Evolutionary conservation across 2,888 invertebrate genomes (phyloP).

Genomic region (Cremastinae sp.): DNA sequence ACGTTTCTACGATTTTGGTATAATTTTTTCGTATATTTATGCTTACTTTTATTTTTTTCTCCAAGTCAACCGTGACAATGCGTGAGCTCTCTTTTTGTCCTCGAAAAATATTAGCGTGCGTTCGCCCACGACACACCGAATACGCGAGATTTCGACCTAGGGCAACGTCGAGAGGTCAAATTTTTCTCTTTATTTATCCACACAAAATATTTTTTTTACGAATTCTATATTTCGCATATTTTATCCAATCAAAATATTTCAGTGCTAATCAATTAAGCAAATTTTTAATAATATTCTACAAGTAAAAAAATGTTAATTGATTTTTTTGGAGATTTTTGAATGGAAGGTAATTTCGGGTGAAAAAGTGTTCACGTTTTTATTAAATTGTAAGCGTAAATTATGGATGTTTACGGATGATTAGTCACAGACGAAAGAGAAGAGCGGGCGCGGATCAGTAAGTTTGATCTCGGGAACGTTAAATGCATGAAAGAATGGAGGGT

Average conservation of each 20-base stretch:
- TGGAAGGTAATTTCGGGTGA: not conserved
- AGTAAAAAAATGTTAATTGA: no score
- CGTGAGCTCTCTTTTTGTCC: constrained; percentile 51
- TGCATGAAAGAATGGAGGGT: constrained; percentile 17
- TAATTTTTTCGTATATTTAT: constrained; percentile 45
- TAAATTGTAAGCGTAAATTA: not conserved
- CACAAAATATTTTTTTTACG: not conserved
- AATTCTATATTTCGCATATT: no score
- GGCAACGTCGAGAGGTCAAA: constrained; percentile 14
- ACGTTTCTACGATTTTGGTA: constrained; percentile 38
- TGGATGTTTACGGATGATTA: constrained; percentile 27
- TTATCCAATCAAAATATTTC: no score
- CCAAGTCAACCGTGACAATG: constrained; percentile 36
- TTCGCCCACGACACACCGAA: constrained; percentile 37
- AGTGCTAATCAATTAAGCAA: no score
- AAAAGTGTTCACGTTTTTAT: not conserved
- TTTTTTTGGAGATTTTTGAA: no score
- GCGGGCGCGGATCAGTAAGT: constrained; percentile 23
- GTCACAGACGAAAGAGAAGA: constrained; percentile 6
- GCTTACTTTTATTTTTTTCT: constrained; percentile 41
- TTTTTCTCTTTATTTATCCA: constrained; percentile 5
- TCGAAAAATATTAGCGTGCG: constrained; percentile 26
- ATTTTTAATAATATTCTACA: no score
- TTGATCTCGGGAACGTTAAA: constrained; percentile 5
- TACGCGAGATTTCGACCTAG: constrained; percentile 38